Conservation (phyloP, 92 coral and sea anemone genomes). For the Plumapathes pennacea region DNA sequence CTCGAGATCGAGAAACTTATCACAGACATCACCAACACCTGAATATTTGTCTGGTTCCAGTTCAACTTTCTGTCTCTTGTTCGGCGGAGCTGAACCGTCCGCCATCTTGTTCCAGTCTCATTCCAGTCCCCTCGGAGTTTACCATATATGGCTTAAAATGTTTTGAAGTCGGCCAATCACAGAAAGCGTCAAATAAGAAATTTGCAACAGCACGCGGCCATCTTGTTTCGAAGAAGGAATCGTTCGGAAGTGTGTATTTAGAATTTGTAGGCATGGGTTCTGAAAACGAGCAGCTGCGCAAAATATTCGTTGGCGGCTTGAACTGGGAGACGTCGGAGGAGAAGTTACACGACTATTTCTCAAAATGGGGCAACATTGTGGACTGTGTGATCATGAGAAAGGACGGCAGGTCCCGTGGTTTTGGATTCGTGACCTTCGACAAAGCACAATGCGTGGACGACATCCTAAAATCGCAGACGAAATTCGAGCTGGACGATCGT, state of each 20-base stretch:
- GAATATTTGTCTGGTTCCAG: background rate
- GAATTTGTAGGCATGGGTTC: too few species aligned
- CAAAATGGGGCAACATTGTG: slow-evolving; percentile 92
- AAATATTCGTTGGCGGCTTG: slow-evolving; percentile 93
- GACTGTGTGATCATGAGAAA: slow-evolving; percentile 94
- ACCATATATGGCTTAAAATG: background rate
- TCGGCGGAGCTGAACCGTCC: background rate
- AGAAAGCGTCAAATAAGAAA: background rate
- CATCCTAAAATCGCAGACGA: slow-evolving; percentile 55
- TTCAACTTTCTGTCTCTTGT: slow-evolving; percentile 10
- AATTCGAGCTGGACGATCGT: slow-evolving; percentile 80
- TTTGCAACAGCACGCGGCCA: slow-evolving; percentile 23
- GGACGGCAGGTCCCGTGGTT: slow-evolving; percentile 86
- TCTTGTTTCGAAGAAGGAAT: background rate
- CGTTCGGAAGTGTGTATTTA: background rate
- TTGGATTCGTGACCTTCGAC: slow-evolving; percentile 93
- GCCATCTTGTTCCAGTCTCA: background rate
- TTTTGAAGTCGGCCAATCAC: background rate
- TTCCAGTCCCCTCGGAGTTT: background rate
- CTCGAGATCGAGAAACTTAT: slow-evolving; percentile 43
- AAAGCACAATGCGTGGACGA: slow-evolving; percentile 84
- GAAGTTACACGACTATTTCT: slow-evolving; percentile 80
- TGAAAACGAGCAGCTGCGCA: slow-evolving; percentile 85
- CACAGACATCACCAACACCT: slow-evolving; percentile 29
- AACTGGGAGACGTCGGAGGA: slow-evolving; percentile 90